Evolutionary conservation across 1,140 invertebrate genomes (phyloP).

Genomic region (Orchesella cincta): DNA sequence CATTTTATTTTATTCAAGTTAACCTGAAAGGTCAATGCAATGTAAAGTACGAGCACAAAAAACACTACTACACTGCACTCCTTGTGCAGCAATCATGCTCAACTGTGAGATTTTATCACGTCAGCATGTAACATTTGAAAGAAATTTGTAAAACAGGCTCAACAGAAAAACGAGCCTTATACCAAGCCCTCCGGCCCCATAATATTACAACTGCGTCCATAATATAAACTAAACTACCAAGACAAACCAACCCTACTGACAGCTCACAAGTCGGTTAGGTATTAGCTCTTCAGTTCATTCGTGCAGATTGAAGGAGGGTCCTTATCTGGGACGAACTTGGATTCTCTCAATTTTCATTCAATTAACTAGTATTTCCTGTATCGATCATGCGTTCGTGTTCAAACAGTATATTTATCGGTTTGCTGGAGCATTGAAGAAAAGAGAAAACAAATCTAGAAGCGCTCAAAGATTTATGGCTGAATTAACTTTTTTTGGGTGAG

Average conservation of each 20-base stretch:
- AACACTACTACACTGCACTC: too few relatives aligned
- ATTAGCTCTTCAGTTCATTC: too few relatives aligned
- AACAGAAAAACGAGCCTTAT: not conserved
- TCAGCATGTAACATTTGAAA: not conserved
- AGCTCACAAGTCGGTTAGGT: too few relatives aligned
- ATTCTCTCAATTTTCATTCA: not conserved
- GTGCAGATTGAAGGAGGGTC: not conserved
- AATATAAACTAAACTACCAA: not conserved
- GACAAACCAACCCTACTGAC: too few relatives aligned
- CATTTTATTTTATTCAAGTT: not conserved
- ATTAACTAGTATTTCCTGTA: not conserved
- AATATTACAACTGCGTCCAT: not conserved
- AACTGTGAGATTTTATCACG: not conserved
- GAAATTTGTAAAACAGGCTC: not conserved
- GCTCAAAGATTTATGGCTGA: too few relatives aligned
- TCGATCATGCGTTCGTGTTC: not conserved
- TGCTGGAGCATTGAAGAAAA: too few relatives aligned
- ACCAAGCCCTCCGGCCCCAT: not conserved
- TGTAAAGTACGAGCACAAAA: not conserved
- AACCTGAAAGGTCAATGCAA: not conserved
- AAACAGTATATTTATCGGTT: too few relatives aligned
- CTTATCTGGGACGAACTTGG: not conserved
- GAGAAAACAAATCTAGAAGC: too few relatives aligned
- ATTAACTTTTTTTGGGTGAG: too few relatives aligned
- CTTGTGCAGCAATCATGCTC: too few relatives aligned